These are phyloP conservation scores for Trematomus bernacchii DNA, from an alignment of 2,797 vertebrate genomes.

Conservation along the genomic window DNA sequence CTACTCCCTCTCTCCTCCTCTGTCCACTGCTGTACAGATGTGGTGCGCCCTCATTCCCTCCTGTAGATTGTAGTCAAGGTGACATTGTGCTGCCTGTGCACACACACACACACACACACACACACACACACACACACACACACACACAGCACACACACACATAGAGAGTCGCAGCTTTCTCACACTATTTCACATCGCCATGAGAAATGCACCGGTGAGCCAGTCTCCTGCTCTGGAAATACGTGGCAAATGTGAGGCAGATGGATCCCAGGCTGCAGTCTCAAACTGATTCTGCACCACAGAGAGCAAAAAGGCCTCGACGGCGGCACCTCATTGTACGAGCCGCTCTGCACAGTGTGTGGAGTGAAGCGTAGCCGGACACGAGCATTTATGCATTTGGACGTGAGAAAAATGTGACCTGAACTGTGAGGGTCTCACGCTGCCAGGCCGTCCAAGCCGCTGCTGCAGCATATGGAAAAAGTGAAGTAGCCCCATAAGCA, in stretches of 20 bases:
- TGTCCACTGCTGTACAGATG: constrained; percentile 78
- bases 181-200: constrained; percentile 77
- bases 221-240: constrained; percentile 65
- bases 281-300: constrained; percentile 58
- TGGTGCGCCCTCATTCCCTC: constrained; percentile 72
- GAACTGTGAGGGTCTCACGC: constrained; percentile 34
- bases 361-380: constrained; percentile 28
- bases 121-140: constrained; percentile 19
- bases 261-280: constrained; percentile 64
- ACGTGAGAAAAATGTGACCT: constrained; percentile 24
- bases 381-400: constrained; percentile 47
- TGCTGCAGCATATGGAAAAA: constrained; percentile 76
- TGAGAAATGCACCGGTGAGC: constrained; percentile 71
- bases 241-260: constrained; percentile 75
- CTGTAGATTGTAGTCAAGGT: constrained; percentile 84
- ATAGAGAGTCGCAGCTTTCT: constrained; percentile 43
- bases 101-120: constrained; percentile 5
- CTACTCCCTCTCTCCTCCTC: constrained; percentile 60
- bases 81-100: constrained; percentile 74
- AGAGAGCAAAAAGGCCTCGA: constrained; percentile 46
- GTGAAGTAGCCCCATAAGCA: constrained; percentile 71
- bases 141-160: constrained; percentile 43
- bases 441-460: constrained; percentile 51
- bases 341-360: constrained; percentile 4
- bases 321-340: constrained; percentile 4